Evolutionary conservation across 37 sponge, comb jelly and placozoan genomes (phyloP).

Genomic region (Oopsacas minuta): DNA sequence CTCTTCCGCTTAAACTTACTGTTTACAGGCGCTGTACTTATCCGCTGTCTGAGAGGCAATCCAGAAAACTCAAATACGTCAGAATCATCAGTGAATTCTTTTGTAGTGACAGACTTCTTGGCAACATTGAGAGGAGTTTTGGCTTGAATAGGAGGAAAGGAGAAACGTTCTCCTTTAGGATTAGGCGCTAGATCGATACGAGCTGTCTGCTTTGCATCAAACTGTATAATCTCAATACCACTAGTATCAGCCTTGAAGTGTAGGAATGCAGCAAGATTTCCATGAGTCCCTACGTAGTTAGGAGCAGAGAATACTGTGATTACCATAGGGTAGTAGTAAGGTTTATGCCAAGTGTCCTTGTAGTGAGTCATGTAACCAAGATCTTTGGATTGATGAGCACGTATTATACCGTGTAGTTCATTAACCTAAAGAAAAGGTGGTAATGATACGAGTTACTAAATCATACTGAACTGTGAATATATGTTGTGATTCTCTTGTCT

Average conservation of each 20-base stretch:
- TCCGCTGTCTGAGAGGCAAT: not conserved
- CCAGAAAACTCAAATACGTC: not conserved
- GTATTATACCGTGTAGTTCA: slow-evolving; percentile 42
- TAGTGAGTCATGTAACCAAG: slow-evolving; percentile 29
- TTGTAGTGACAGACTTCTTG: not conserved
- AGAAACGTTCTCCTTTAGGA: not conserved
- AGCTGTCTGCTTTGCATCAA: not conserved
- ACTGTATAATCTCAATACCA: slow-evolving; percentile 24
- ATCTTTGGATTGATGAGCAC: slow-evolving; percentile 72
- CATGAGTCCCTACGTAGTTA: slow-evolving; percentile 68
- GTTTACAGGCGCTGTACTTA: not conserved
- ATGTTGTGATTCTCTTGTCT: too few species aligned
- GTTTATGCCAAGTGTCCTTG: slow-evolving; percentile 23
- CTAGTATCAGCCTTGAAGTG: slow-evolving; percentile 29
- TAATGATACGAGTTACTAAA: not conserved
- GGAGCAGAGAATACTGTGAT: slow-evolving; percentile 72
- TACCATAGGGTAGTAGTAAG: slow-evolving; percentile 42
- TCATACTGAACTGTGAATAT: too few species aligned
- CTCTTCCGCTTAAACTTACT: slow-evolving; percentile 26
- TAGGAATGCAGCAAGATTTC: slow-evolving; percentile 59
- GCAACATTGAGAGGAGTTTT: not conserved
- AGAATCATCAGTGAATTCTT: not conserved
- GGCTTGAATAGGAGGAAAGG: not conserved
- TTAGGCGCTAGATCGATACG: not conserved
- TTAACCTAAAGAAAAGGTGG: slow-evolving; percentile 9